Conservation (phyloP, 1,140 invertebrate species). For the Aricia agestis region DNA sequence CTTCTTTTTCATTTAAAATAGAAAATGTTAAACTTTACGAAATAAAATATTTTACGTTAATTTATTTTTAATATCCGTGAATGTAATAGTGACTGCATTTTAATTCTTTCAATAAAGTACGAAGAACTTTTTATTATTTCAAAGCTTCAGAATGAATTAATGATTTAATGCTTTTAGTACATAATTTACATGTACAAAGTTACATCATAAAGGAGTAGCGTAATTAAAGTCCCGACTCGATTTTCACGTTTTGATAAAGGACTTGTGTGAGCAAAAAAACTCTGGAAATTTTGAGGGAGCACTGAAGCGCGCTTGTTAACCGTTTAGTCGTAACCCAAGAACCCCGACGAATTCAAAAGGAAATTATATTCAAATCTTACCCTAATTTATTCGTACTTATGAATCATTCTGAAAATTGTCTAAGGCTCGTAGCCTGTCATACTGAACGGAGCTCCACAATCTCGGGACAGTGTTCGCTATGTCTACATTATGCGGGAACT, state of each 20-base stretch:
- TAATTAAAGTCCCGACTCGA: neutral
- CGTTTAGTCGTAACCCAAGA: constrained; percentile 3
- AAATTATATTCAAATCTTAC: constrained; percentile 14
- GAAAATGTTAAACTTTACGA: no score
- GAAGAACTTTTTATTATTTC: no score
- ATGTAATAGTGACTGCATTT: no score
- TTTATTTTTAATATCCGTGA: no score
- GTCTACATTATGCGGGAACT: no score
- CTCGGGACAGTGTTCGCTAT: no score
- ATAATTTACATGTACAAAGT: no score
- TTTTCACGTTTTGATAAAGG: constrained; percentile 1
- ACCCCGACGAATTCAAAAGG: neutral
- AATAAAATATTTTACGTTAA: no score
- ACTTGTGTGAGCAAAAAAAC: constrained; percentile 9
- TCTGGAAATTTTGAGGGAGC: neutral
- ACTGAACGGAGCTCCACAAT: neutral
- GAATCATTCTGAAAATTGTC: neutral
- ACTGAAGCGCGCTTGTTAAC: neutral
- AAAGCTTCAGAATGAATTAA: no score
- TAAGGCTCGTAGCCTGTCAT: neutral
- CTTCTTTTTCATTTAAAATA: neutral
- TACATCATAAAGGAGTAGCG: neutral
- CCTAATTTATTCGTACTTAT: constrained; percentile 11
- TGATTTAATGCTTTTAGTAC: no score
- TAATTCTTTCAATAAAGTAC: no score